A percentile compares a stretch with the other conserved stretches of the same genome.
These are phyloP conservation scores for Mesopsocus fuscifrons DNA, from an alignment of 2,888 invertebrate species.

Conservation along the genomic window DNA sequence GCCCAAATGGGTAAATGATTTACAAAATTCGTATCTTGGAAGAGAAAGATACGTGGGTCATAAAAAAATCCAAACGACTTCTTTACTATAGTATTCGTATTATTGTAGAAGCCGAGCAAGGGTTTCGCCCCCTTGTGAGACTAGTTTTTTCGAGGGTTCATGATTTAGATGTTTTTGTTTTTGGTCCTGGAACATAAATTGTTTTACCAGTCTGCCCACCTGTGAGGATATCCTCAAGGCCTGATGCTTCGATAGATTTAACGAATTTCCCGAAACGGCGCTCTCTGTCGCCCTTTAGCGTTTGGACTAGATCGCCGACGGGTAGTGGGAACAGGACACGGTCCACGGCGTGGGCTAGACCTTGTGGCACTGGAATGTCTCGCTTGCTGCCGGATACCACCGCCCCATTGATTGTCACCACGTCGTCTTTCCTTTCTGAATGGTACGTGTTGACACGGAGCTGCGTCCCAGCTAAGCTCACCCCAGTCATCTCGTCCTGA, in stretches of 20 bases:
- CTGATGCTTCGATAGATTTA: conserved; percentile 56
- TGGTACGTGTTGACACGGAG: conserved; percentile 69
- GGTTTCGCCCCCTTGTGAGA: too few species aligned
- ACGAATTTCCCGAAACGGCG: conserved; percentile 60
- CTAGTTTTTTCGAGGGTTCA: too few species aligned
- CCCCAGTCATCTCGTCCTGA: conserved; percentile 81
- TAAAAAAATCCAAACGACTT: too few species aligned
- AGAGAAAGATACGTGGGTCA: too few species aligned
- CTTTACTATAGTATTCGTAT: too few species aligned
- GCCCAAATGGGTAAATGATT: too few species aligned
- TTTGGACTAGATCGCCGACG: conserved; percentile 69
- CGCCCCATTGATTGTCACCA: conserved; percentile 73
- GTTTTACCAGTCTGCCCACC: too few species aligned
- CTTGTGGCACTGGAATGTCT: conserved; percentile 69
- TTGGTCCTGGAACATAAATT: too few species aligned
- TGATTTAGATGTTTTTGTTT: too few species aligned
- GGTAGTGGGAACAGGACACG: conserved; percentile 79
- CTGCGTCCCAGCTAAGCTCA: conserved; percentile 72
- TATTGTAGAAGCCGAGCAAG: too few species aligned
- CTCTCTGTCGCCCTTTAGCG: conserved; percentile 66
- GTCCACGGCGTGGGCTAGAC: conserved; percentile 67
- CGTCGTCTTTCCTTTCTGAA: conserved; percentile 65
- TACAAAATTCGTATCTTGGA: too few species aligned
- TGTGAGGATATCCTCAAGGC: conserved; percentile 51
- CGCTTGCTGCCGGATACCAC: conserved; percentile 61